phyloP scores from a whole-genome alignment of 1,140 invertebrate genomes.

The Polypedilum pembai region DNA sequence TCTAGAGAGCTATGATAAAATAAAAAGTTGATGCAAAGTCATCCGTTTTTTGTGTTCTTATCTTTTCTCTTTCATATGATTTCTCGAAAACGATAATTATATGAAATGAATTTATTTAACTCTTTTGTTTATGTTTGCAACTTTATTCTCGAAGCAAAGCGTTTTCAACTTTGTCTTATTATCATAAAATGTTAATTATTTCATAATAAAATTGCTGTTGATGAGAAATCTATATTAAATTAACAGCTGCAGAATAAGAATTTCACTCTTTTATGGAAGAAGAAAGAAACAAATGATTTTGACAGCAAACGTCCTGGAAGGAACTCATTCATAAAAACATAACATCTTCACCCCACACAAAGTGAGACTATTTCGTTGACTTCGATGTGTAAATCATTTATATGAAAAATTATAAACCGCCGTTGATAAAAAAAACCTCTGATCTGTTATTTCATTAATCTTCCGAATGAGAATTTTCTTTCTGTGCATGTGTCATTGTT shows the following conservation, averaged over 20 bases:
- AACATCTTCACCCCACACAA: neutral
- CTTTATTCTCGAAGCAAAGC: neutral
- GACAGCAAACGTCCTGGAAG: neutral
- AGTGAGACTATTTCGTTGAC: neutral
- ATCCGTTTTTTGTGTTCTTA: neutral
- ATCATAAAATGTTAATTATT: constrained; percentile 16
- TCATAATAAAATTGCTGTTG: neutral
- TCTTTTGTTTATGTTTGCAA: neutral
- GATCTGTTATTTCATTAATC: neutral
- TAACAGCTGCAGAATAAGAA: neutral
- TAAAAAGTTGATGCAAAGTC: too few relatives aligned
- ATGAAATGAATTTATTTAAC: neutral
- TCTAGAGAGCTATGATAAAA: neutral
- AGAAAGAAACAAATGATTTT: neutral
- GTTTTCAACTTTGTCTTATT: neutral
- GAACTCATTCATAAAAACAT: neutral
- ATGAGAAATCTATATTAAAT: neutral
- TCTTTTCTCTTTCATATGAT: neutral
- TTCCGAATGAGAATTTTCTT: neutral
- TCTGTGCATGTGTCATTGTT: constrained; percentile 17
- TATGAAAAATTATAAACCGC: constrained; percentile 13
- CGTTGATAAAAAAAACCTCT: neutral
- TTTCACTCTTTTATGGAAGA: neutral
- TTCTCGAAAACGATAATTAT: neutral
- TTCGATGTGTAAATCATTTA: constrained; percentile 9